phyloP scores from a whole-genome alignment of 2,888 invertebrate genomes.

The Hartigia nigra region DNA sequence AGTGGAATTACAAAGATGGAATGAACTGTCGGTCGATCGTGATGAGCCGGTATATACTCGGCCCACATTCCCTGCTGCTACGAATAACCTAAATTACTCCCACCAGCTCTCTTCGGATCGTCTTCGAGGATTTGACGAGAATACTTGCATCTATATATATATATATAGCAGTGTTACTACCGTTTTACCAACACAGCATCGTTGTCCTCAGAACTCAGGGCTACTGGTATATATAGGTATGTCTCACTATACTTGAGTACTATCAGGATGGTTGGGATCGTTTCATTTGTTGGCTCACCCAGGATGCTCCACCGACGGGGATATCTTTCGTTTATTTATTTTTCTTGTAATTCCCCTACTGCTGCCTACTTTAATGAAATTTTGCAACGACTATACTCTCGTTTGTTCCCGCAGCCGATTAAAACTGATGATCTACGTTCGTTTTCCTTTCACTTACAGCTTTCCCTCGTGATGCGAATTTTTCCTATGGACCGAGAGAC shows the following conservation, averaged over 20 bases:
- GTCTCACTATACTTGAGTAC: neutral
- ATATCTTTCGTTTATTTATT: neutral
- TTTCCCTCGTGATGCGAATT: slow-evolving; percentile 20
- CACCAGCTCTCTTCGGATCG: slow-evolving; percentile 36
- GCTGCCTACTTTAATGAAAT: neutral
- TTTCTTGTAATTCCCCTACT: neutral
- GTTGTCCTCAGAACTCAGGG: neutral
- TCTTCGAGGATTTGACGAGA: neutral
- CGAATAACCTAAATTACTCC: slow-evolving; percentile 65
- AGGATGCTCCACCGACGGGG: neutral
- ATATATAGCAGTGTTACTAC: neutral
- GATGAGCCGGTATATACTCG: slow-evolving; percentile 63
- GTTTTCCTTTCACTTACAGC: slow-evolving; percentile 20
- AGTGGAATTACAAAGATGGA: slow-evolving; percentile 53
- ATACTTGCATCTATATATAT: neutral
- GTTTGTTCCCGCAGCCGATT: neutral
- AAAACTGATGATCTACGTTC: neutral
- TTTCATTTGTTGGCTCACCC: neutral
- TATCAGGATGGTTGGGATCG: neutral
- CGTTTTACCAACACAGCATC: neutral
- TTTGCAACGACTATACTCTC: neutral
- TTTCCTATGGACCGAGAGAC: neutral
- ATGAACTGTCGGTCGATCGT: slow-evolving; percentile 59
- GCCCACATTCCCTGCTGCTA: slow-evolving; percentile 63
- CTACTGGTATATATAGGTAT: neutral